These are phyloP conservation scores for Cordylochernes scorpioides DNA, from an alignment of 2,888 invertebrate species.

Conservation along the genomic window DNA sequence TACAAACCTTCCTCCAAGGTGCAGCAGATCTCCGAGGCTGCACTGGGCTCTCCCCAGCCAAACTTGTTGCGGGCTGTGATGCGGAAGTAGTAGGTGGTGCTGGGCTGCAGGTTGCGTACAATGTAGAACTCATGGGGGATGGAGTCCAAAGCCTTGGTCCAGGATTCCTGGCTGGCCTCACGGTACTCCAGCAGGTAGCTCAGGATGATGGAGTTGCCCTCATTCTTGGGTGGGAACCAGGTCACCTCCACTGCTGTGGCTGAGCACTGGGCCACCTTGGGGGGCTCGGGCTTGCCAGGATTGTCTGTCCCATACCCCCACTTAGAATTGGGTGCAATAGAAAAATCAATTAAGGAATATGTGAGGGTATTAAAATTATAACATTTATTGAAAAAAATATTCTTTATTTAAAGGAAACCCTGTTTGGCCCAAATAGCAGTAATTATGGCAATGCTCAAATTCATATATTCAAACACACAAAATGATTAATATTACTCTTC, in stretches of 20 bases:
- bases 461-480: no score
- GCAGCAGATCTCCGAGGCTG: constrained; percentile 43
- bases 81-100: constrained; percentile 61
- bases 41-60: constrained; percentile 74
- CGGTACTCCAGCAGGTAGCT: constrained; percentile 57
- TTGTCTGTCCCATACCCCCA: no score
- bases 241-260: constrained; percentile 58
- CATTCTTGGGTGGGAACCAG: constrained; percentile 77
- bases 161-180: constrained; percentile 24
- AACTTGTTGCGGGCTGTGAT: constrained; percentile 64
- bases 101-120: constrained; percentile 44
- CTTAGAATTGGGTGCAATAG: no score
- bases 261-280: constrained; percentile 48
- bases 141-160: constrained; percentile 58
- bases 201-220: constrained; percentile 63
- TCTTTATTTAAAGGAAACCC: no score
- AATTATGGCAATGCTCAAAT: no score
- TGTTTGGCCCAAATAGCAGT: no score
- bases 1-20: constrained; percentile 27
- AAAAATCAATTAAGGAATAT: no score
- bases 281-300: constrained; percentile 73
- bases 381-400: no score
- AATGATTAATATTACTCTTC: no score
- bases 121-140: constrained; percentile 82
- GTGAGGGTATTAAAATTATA: no score